Evolutionary conservation across 1,140 invertebrate species (phyloP).

Genomic region (Cryptotermes secundus): DNA sequence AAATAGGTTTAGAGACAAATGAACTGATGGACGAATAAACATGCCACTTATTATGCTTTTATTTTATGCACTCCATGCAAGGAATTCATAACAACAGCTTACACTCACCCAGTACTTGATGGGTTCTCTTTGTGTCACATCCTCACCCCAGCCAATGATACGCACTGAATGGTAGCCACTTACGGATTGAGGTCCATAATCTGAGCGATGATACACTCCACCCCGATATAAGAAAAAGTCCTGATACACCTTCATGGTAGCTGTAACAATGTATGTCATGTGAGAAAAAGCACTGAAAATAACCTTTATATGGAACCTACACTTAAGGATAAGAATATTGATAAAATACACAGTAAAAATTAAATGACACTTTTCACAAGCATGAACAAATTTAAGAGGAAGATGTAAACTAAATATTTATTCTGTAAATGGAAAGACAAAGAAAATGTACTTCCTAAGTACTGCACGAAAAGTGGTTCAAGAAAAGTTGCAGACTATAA

Average conservation of each 20-base stretch:
- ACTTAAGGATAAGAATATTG: no score
- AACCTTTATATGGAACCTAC: no score
- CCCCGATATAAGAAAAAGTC: slow-evolving; percentile 87
- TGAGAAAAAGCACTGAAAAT: background rate
- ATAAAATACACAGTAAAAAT: no score
- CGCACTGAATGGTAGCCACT: slow-evolving; percentile 86
- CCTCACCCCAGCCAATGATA: slow-evolving; percentile 88
- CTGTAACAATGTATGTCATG: slow-evolving; percentile 54
- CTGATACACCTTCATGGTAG: slow-evolving; percentile 82
- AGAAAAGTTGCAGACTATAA: no score
- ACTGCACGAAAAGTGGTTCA: no score
- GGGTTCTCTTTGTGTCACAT: slow-evolving; percentile 52
- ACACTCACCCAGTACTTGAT: slow-evolving; percentile 85
- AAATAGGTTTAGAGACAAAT: no score
- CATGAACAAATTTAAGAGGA: no score
- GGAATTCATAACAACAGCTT: background rate
- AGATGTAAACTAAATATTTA: no score
- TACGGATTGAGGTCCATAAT: slow-evolving; percentile 48
- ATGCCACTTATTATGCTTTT: background rate
- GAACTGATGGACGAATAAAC: background rate
- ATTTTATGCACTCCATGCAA: background rate
- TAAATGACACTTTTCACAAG: no score
- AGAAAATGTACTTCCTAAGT: no score
- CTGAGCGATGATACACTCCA: slow-evolving; percentile 76
- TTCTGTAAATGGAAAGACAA: no score